Base-by-base conservation (phyloP, 1,140 invertebrate genomes). In the Pomacea maculata region DNA sequence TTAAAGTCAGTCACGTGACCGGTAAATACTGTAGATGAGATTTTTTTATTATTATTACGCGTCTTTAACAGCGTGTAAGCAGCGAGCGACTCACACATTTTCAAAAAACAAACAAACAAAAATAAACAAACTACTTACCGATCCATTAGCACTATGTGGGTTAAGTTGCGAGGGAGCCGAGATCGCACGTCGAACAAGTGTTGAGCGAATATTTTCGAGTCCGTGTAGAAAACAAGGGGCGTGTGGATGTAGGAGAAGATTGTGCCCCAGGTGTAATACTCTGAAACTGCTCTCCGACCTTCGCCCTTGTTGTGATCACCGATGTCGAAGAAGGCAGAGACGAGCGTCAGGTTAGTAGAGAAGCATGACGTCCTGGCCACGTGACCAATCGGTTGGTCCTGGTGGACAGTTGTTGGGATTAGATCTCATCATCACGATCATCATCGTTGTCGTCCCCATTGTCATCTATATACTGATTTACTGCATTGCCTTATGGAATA, bases 261-360 rank as follows among this genome's bases (percentile, higher is more conserved):
- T 45, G 9, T 7, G 71, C 71, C 17, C 29, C 19, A 72, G 10
- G n/a, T 17, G 25, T 17, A 29, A 45, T 72, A 72, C 17, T 25
- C 34, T 15, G 9, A 45, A 17, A 45, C 52, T 10, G 1, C 9
- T 52, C 71, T 21, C 8, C 7, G 8, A 8, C 9, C 71, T 10
- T 8, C 21, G 2, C 71, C 71, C 7, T 72, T 72, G 0, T 29
- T 9, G 34, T 72, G 29, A 29, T 72, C 29, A 0, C 71, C 71
- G 29, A 72, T 29, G 71, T 72, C 71, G 34, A 72, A 72, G 10
- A 72, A 72, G 0, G 71, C 71, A 45, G 71, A 72, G n/a, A 72
- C 71, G 29, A 72, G 71, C 25, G 71, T 72, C 9, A 72, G 8
- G 34, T 72, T 72, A 17, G 71, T 52, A 5, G n/a, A 34, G 12